phyloP scores from a whole-genome alignment of 2,797 vertebrate species.

The Anisognathus igniventris region DNA sequence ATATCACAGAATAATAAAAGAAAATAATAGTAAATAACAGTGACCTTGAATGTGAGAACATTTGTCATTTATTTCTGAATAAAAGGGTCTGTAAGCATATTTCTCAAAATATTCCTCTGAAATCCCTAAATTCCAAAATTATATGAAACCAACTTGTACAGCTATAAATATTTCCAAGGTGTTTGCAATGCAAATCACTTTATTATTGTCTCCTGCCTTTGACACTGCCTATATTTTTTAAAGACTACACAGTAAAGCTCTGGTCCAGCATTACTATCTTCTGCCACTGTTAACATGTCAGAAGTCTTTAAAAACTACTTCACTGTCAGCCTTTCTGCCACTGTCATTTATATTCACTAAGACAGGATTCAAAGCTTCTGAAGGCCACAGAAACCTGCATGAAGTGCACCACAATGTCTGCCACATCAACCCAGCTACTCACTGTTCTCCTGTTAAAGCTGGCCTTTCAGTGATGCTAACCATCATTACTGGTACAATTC shows the following conservation, averaged over 20 bases:
- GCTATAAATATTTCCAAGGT: not conserved
- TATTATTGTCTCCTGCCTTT: not conserved
- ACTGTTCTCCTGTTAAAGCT: not conserved
- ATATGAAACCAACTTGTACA: not conserved
- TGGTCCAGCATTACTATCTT: not conserved
- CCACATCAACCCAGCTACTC: not conserved
- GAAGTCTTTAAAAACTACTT: not conserved
- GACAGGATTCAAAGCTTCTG: not conserved
- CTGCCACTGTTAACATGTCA: not conserved
- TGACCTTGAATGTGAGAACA: not conserved
- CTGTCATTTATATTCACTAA: not conserved
- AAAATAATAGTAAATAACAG: not conserved
- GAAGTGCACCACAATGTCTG: not conserved
- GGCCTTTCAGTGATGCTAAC: not conserved
- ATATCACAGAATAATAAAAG: not conserved
- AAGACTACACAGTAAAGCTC: not conserved
- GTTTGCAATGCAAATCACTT: slow-evolving; percentile 9
- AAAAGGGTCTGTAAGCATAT: not conserved
- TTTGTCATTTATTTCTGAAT: not conserved
- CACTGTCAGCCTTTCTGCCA: not conserved
- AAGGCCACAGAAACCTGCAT: not conserved
- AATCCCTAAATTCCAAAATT: not conserved
- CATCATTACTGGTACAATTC: not conserved
- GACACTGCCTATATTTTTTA: not conserved
- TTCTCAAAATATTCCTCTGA: not conserved